Evolutionary conservation across 2,113 vertebrate species (phyloP).

Genomic region (Gadus macrocephalus): DNA sequence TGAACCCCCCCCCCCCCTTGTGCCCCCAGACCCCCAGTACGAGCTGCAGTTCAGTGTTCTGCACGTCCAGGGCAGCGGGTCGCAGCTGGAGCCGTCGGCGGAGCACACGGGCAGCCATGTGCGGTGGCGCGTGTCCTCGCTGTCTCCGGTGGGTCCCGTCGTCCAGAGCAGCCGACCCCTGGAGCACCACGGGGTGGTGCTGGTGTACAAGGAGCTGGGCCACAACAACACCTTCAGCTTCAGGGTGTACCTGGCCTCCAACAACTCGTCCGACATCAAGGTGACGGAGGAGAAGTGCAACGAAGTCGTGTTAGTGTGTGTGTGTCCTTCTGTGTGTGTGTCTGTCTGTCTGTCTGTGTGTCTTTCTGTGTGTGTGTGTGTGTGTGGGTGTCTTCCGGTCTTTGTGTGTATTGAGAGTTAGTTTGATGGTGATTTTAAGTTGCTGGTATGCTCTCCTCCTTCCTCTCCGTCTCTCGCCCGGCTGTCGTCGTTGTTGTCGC

Average conservation of each 20-base stretch:
- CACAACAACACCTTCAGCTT: conserved; percentile 70
- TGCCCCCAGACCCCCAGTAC: conserved; percentile 49
- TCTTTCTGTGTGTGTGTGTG: too few species aligned
- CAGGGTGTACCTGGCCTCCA: conserved; percentile 80
- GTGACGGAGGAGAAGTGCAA: conserved; percentile 37
- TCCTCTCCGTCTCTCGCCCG: neutral
- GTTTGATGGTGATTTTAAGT: too few species aligned
- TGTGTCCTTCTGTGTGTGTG: too few species aligned
- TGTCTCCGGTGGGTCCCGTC: conserved; percentile 83
- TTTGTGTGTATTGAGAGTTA: too few species aligned
- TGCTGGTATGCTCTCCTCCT: too few species aligned
- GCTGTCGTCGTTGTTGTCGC: neutral
- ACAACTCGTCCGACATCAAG: conserved; percentile 83
- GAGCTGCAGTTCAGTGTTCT: conserved; percentile 78
- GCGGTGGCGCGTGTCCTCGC: conserved; percentile 81
- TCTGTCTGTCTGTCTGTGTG: too few species aligned
- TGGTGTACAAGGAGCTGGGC: conserved; percentile 78
- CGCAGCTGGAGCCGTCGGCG: conserved; percentile 68
- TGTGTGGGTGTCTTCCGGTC: too few species aligned
- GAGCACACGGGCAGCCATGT: conserved; percentile 79
- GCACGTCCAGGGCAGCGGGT: conserved; percentile 70
- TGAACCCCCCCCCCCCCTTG: neutral
- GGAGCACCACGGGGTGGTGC: conserved; percentile 77
- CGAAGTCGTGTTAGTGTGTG: too few species aligned
- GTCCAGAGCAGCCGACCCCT: conserved; percentile 63